A percentile compares a stretch with the other conserved stretches of the same genome.
phyloP scores from a whole-genome alignment of 2,888 invertebrate species.

The Synanthedon myopaeformis region DNA sequence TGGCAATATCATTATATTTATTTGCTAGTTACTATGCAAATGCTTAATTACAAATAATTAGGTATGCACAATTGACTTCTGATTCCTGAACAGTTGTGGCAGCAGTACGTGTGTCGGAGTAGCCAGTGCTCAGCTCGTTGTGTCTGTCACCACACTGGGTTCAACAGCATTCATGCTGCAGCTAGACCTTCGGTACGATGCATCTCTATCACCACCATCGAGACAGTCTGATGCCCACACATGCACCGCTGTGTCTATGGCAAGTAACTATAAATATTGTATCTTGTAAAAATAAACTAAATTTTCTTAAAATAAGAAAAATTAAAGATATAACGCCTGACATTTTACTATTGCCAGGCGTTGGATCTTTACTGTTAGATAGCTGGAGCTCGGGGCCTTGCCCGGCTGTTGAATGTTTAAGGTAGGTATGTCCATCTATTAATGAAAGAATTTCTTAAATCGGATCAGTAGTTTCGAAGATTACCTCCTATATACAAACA shows the following conservation, averaged over 20 bases:
- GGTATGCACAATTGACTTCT: neutral
- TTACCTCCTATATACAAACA: too few species aligned
- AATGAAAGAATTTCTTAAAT: too few species aligned
- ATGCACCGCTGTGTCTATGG: conserved; percentile 63
- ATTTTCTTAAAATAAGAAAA: too few species aligned
- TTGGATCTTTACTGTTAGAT: too few species aligned
- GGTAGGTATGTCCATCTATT: too few species aligned
- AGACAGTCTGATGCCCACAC: conserved; percentile 51
- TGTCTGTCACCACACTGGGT: conserved; percentile 55
- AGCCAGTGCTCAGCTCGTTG: conserved; percentile 53
- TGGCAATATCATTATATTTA: neutral
- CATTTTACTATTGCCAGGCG: too few species aligned
- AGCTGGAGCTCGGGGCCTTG: too few species aligned
- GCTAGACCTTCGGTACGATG: conserved; percentile 50
- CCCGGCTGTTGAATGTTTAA: too few species aligned
- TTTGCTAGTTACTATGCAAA: neutral
- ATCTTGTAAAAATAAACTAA: neutral
- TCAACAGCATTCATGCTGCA: conserved; percentile 56
- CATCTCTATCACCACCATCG: conserved; percentile 49
- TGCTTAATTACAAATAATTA: neutral
- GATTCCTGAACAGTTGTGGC: conserved; percentile 30
- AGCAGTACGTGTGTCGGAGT: conserved; percentile 60
- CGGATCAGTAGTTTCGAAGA: too few species aligned
- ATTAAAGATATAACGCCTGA: too few species aligned
- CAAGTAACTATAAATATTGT: conserved; percentile 12